Conservation (phyloP, 2,888 invertebrate genomes). For the Bellardia pandia region DNA sequence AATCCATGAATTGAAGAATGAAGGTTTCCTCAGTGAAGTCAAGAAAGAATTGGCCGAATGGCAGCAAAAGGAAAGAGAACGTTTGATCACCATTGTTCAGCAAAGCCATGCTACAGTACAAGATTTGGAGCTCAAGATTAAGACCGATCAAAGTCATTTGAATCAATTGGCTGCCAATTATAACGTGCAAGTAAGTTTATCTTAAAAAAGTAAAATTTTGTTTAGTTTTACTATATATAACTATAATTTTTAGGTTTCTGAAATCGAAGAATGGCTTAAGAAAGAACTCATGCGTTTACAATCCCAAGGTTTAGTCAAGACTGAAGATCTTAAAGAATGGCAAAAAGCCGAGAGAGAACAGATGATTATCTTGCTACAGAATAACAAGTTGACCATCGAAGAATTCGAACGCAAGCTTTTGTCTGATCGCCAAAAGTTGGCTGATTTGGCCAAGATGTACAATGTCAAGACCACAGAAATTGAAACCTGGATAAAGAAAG, state of each 20-base stretch:
- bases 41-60: conserved; percentile 80
- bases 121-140: conserved; percentile 80
- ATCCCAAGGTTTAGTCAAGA: conserved; percentile 80
- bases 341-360: conserved; percentile 80
- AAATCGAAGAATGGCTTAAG: conserved; percentile 82
- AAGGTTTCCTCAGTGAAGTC: conserved; percentile 81
- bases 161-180: conserved; percentile 80
- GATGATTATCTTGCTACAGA: conserved; percentile 78
- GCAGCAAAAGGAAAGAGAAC: conserved; percentile 82
- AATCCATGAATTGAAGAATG: conserved; percentile 79
- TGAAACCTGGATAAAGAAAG: conserved; percentile 81
- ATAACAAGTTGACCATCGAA: conserved; percentile 81
- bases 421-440: conserved; percentile 79
- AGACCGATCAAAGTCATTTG: conserved; percentile 80
- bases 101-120: conserved; percentile 81
- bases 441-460: conserved; percentile 79
- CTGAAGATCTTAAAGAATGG: conserved; percentile 82
- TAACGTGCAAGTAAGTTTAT: conserved; percentile 76
- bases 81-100: conserved; percentile 79
- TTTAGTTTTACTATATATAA: not conserved
- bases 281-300: conserved; percentile 80
- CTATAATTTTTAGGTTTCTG: conserved; percentile 75
- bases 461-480: conserved; percentile 81
- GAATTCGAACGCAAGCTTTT: conserved; percentile 80
- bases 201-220: no score